Conservation (phyloP, 1,140 invertebrate genomes). For the Drosophila fuyamai region DNA sequence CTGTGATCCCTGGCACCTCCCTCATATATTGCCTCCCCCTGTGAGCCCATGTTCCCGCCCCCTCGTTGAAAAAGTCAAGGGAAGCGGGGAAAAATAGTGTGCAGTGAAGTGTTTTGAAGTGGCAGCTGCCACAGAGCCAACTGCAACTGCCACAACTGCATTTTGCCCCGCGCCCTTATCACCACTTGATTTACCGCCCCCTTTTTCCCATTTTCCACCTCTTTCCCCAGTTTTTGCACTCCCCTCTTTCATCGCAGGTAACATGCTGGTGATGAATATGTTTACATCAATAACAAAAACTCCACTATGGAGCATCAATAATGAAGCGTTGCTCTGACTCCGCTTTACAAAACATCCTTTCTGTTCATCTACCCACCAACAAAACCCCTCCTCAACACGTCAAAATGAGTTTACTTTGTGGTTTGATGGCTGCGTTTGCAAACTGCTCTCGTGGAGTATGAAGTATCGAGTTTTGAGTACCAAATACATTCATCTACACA, state of each 20-base stretch:
- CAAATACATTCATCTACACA: slow-evolving; percentile 5
- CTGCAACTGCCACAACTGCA: slow-evolving; percentile 32
- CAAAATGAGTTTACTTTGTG: slow-evolving; percentile 80
- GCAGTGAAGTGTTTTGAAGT: slow-evolving; percentile 70
- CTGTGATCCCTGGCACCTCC: slow-evolving; percentile 9
- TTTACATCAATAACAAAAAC: slow-evolving; percentile 77
- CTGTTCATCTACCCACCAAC: neutral
- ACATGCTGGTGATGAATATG: slow-evolving; percentile 71
- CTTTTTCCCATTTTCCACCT: neutral
- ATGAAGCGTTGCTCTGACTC: slow-evolving; percentile 52
- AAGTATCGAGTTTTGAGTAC: slow-evolving; percentile 8
- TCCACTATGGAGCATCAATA: slow-evolving; percentile 62
- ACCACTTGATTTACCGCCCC: slow-evolving; percentile 15
- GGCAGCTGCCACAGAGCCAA: slow-evolving; percentile 58
- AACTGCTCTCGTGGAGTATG: slow-evolving; percentile 26
- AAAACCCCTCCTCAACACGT: slow-evolving; percentile 49
- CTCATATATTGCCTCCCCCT: neutral
- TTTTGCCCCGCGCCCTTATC: slow-evolving; percentile 18
- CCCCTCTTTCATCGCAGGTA: slow-evolving; percentile 17
- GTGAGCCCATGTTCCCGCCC: neutral
- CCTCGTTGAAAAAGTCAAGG: neutral
- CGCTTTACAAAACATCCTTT: neutral
- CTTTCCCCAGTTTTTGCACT: neutral
- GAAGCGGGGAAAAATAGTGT: slow-evolving; percentile 51
- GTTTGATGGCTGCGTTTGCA: slow-evolving; percentile 59